phyloP scores from a whole-genome alignment of 2,113 vertebrate species.

The Centropus unirufus region DNA sequence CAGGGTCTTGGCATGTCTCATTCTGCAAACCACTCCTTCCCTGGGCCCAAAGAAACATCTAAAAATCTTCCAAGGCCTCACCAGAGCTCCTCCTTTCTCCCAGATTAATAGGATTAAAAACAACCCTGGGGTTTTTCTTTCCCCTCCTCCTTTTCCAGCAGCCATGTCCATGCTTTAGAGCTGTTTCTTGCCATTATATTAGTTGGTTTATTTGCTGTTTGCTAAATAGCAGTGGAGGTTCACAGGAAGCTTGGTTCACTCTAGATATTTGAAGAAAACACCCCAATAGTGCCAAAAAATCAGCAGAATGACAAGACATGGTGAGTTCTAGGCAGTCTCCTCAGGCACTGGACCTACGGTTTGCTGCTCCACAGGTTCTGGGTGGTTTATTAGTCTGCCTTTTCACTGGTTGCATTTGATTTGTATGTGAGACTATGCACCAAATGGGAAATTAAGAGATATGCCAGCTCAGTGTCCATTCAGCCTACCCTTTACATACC shows the following conservation, averaged over 20 bases:
- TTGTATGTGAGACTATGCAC: background rate
- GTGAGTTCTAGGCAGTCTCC: slow-evolving; percentile 16
- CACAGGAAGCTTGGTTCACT: background rate
- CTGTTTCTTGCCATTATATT: background rate
- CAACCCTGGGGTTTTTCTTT: background rate
- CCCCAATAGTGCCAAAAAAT: background rate
- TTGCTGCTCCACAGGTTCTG: slow-evolving; percentile 4
- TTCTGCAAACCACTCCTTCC: background rate
- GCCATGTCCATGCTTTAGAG: background rate
- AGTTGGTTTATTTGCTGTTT: background rate
- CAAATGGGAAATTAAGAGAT: background rate
- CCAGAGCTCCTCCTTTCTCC: background rate
- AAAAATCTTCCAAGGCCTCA: background rate
- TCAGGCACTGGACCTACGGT: background rate
- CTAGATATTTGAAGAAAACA: background rate
- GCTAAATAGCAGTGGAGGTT: background rate
- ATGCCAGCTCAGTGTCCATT: background rate
- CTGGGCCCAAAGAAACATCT: background rate
- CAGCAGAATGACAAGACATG: background rate
- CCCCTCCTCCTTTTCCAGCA: accelerated
- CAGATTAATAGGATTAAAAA: background rate
- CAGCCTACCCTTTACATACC: background rate
- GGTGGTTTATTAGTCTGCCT: background rate
- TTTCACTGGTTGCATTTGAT: background rate
- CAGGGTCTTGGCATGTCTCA: background rate